These are phyloP conservation scores for Teleopsis dalmanni DNA, from an alignment of 1,140 invertebrate genomes.

Conservation along the genomic window DNA sequence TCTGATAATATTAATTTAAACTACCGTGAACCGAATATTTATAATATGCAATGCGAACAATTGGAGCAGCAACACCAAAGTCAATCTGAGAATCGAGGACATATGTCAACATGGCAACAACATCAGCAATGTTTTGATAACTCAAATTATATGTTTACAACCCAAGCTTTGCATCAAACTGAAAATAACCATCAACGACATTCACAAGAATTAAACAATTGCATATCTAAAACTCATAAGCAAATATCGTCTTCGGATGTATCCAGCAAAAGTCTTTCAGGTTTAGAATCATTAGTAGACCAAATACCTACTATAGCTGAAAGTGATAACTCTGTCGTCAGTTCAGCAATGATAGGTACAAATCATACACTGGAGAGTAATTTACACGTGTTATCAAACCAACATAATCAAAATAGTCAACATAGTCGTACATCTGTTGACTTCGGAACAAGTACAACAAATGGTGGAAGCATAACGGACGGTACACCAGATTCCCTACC, in stretches of 20 bases:
- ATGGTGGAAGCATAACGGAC: neutral
- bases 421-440: neutral
- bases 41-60: constrained; percentile 31
- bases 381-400: constrained; percentile 6
- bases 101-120: constrained; percentile 16
- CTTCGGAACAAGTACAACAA: neutral
- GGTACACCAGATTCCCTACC: neutral
- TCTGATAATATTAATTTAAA: too few relatives aligned
- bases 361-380: constrained; percentile 26
- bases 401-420: neutral
- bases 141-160: constrained; percentile 1
- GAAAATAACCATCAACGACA: constrained; percentile 50
- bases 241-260: constrained; percentile 55
- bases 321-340: constrained; percentile 19
- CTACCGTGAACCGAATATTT: too few relatives aligned
- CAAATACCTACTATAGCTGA: constrained; percentile 84
- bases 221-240: constrained; percentile 1
- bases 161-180: constrained; percentile 15
- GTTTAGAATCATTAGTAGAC: constrained; percentile 80
- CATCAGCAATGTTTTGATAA: constrained; percentile 18
- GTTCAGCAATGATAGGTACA: constrained; percentile 17
- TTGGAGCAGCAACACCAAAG: constrained; percentile 23
- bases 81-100: constrained; percentile 15
- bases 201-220: constrained; percentile 4
- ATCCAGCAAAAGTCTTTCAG: constrained; percentile 78